Base-by-base conservation (phyloP, 2,888 invertebrate genomes). In the Stenichneumon culpator region DNA sequence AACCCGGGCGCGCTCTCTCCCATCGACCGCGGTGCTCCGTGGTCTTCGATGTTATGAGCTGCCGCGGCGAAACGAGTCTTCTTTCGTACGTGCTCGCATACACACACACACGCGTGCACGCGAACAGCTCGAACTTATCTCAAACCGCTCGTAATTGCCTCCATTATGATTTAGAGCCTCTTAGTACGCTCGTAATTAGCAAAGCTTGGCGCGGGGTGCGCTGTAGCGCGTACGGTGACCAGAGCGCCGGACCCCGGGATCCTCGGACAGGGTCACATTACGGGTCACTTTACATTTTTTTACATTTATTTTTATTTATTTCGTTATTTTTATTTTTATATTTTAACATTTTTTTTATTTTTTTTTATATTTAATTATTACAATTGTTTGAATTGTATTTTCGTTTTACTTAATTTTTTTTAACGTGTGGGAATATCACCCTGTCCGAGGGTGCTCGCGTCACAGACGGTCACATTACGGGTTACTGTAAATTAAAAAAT, bases 111-210 rank as follows among this genome's bases (percentile, higher is more conserved):
- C 19, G 32, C 32, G 67, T n/a, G 67, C 65, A 4, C 25, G 39
- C 25, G 44, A 74, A 67, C 32, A 47, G 39, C 73, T 44, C 32
- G 25, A 47, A 47, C 68, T 74, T 74, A 68, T 81, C 67, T 74
- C 81, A 25, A 75, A 81, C 60, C 22, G 60, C 60, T 81, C 50
- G 81, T 81, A 81, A 75, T 75, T 74, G 74, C 63, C 57, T 81
- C 39, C 74, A 75, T 81, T 75, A 81, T 75, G 81, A 81, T 81
- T 81, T 75, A 63, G 50, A 67, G 81, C 60, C 28, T 69, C 69
- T 74, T 74, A 47, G 68, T 63, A 25, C 54, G 47, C 36, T 81
- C 36, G 57, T 74, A 81, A 81, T 81, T 81, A 81, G 74, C 44
- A 22, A 44, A 52, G 52, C 4, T 36, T 36, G 36, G 16, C 22